Evolutionary conservation across 2,113 vertebrate genomes (phyloP).

Genomic region (Labeo rohita): DNA sequence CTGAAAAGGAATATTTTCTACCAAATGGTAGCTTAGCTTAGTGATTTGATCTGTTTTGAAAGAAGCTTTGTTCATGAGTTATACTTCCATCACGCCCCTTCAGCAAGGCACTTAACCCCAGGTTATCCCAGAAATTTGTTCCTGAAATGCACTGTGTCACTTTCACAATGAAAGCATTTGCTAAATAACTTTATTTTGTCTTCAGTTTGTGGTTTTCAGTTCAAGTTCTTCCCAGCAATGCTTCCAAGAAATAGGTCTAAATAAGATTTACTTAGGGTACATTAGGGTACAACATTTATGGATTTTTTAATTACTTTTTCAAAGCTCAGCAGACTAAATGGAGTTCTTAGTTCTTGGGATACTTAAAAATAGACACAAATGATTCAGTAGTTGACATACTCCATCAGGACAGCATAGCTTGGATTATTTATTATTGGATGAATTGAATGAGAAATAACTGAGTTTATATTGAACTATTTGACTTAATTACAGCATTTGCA

Average conservation of each 20-base stretch:
- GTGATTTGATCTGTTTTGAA: background rate
- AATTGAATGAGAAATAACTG: background rate
- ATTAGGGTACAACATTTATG: too few relatives aligned
- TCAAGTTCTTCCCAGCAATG: background rate
- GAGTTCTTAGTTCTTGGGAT: background rate
- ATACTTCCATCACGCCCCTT: background rate
- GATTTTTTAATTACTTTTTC: background rate
- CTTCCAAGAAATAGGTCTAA: too few relatives aligned
- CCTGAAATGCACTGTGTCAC: background rate
- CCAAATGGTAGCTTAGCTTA: background rate
- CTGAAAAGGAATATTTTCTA: background rate
- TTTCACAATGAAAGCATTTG: background rate
- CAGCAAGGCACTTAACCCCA: background rate
- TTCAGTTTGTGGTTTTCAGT: too few relatives aligned
- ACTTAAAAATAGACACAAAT: background rate
- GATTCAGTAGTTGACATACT: background rate
- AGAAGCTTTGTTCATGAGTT: background rate
- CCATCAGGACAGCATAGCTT: background rate
- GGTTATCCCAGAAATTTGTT: background rate
- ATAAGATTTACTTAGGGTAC: too few relatives aligned
- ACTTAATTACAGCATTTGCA: background rate
- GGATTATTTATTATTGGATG: background rate
- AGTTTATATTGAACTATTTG: background rate
- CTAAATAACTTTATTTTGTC: background rate
- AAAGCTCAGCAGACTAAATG: background rate